Percentiles rank a stretch among this genome's conserved stretches.
phyloP scores from a whole-genome alignment of 2,797 vertebrate genomes.

The Alca torda region DNA sequence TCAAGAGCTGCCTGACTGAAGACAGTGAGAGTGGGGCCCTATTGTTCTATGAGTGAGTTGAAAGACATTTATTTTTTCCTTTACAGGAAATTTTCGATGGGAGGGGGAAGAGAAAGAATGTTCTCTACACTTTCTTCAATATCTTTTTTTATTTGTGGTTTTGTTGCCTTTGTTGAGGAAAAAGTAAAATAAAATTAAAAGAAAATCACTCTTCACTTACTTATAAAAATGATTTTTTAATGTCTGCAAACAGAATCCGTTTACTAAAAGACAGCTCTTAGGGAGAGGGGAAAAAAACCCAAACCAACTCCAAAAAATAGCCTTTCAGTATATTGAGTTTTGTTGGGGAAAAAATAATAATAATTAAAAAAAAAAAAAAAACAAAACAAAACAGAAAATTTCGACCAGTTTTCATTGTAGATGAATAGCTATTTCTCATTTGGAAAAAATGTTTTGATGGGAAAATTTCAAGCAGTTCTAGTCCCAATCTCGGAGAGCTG shows the following conservation, averaged over 20 bases:
- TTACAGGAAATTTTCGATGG: background rate
- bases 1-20: background rate
- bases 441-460: conserved; percentile 4
- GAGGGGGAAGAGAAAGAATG: background rate
- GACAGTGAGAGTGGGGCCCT: background rate
- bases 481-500: background rate
- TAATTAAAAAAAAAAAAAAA: background rate
- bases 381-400: background rate
- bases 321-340: background rate
- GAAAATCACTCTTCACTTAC: background rate
- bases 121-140: background rate
- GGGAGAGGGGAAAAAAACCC: too few species aligned
- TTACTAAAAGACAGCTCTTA: background rate
- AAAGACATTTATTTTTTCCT: background rate
- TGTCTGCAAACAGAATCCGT: background rate
- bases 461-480: background rate
- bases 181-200: background rate
- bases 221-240: background rate
- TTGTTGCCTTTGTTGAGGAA: background rate
- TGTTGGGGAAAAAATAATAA: background rate
- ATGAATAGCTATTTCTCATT: background rate
- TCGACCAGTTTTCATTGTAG: background rate
- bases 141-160: background rate
- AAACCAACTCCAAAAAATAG: background rate
- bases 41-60: background rate